Evolutionary conservation across 2,113 vertebrate species (phyloP), one percentile per base, ranked within the genome.

Genomic region (Callopanchax toddi): DNA sequence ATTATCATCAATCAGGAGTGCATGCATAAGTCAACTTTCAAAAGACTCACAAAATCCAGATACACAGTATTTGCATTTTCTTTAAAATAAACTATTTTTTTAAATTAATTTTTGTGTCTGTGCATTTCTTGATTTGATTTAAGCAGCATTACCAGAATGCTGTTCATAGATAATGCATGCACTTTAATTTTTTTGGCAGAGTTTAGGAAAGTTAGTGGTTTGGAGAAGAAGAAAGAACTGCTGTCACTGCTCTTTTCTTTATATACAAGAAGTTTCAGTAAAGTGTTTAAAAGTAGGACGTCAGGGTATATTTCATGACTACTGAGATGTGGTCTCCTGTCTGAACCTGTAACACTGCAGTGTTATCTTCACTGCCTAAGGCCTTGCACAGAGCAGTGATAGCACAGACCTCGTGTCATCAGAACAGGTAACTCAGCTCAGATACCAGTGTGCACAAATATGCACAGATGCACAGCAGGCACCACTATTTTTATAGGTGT

Each of bases 341-440:
- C 62, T 68, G 46, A 76, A 72, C 67, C 57, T 72, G 60, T 16
- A 60, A 18, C 57, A 23, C 71, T 63, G 62, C 66, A 80, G 51
- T 54, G 23, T 48, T 59, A 48, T 80, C 49, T 72, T 74, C 54
- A 25, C 16, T 55, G 11, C 74, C 60, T 45, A 17, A 57, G 40
- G 72, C 26, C 29, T 3, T 34, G 29, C 25, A 69, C 43, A 79
- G 67, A 78, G 83, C n/a, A 59, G n/a, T 16, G 42, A 76, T 42
- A 64, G n/a, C 23, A 62, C 43, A 71, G 62, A 65, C 37, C 50
- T 66, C 64, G 51, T 74, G 43, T 62, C 53, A 69, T 68, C 34
- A 51, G 16, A 25, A 78, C 20, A 56, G 43, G 50, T 29, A 49
- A 11, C 58, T 71, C 43, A 70, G 18, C 39, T 22, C 60, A 67